Evolutionary conservation across 2,888 invertebrate species (phyloP).

Genomic region (Monoplex corrugatus): DNA sequence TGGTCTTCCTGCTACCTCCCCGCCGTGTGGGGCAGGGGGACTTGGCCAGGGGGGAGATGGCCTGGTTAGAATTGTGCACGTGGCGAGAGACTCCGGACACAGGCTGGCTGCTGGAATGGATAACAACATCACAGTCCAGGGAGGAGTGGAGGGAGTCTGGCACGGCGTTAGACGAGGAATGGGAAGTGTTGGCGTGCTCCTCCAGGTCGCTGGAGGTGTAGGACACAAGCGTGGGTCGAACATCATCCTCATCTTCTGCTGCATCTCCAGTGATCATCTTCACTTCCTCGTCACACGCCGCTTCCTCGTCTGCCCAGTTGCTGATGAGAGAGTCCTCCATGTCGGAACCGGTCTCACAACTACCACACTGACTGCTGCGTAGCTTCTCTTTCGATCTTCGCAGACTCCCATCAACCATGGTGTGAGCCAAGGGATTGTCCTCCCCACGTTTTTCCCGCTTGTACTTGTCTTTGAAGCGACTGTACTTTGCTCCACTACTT

Average conservation of each 20-base stretch:
- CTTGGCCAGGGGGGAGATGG: conserved; percentile 47
- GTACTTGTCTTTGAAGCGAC: conserved; percentile 63
- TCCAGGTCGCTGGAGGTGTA: conserved; percentile 61
- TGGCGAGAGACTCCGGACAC: neutral
- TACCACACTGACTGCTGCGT: conserved; percentile 51
- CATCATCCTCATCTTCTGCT: conserved; percentile 69
- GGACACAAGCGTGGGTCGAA: conserved; percentile 59
- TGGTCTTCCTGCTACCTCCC: conserved; percentile 43
- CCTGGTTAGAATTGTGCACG: conserved; percentile 42
- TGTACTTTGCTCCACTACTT: conserved; percentile 66
- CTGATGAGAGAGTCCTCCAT: conserved; percentile 69
- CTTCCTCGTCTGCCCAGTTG: conserved; percentile 76
- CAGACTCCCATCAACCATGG: conserved; percentile 50
- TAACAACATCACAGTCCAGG: conserved; percentile 35
- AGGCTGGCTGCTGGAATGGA: conserved; percentile 52
- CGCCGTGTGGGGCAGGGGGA: conserved; percentile 48
- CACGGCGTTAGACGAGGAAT: conserved; percentile 53
- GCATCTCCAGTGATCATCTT: conserved; percentile 74
- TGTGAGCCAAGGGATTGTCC: conserved; percentile 47
- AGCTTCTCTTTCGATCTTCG: conserved; percentile 45
- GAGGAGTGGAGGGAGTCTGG: conserved; percentile 47
- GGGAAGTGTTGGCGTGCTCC: conserved; percentile 57
- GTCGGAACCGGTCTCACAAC: conserved; percentile 66
- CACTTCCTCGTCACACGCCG: conserved; percentile 76
- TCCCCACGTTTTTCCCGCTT: conserved; percentile 54